These are phyloP conservation scores for Odiellus spinosus DNA, from an alignment of 2,888 invertebrate species.

Conservation along the genomic window DNA sequence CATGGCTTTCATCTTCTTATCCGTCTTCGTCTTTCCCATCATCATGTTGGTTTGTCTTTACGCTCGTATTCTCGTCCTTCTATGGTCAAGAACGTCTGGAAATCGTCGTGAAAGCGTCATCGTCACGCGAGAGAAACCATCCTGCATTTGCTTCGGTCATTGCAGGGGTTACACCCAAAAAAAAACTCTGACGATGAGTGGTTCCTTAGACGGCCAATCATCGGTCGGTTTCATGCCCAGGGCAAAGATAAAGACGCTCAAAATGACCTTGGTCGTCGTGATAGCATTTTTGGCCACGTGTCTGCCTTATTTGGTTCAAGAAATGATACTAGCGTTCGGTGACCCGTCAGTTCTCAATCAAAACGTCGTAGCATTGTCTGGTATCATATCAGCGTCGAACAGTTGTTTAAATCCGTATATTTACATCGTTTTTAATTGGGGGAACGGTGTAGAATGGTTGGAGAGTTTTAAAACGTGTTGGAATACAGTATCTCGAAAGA, in stretches of 20 bases:
- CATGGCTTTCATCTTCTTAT: constrained; percentile 11
- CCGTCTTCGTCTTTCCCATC: constrained; percentile 13
- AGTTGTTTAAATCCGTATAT: constrained; percentile 12
- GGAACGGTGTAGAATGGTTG: too few relatives aligned
- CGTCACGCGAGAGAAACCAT: too few relatives aligned
- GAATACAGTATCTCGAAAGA: too few relatives aligned
- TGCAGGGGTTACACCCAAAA: too few relatives aligned
- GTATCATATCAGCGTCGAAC: constrained; percentile 13
- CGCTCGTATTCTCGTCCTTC: constrained; percentile 1
- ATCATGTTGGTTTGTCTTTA: constrained; percentile 8
- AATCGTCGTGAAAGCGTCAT: too few relatives aligned
- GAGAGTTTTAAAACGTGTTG: too few relatives aligned
- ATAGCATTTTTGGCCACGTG: constrained; percentile 28
- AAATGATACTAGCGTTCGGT: constrained; percentile 22
- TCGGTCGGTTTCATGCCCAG: too few relatives aligned
- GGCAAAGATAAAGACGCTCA: constrained; percentile 30
- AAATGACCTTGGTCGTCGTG: constrained; percentile 31
- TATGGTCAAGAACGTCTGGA: background rate
- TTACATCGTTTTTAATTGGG: constrained; percentile 8
- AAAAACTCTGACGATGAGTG: too few relatives aligned
- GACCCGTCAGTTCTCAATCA: constrained; percentile 7
- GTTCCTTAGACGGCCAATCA: too few relatives aligned
- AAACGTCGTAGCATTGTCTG: constrained; percentile 11
- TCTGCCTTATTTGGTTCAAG: constrained; percentile 28
- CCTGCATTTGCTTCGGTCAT: too few relatives aligned